These are phyloP conservation scores for Heliothis peltigera DNA, from an alignment of 2,888 invertebrate species.

Conservation along the genomic window DNA sequence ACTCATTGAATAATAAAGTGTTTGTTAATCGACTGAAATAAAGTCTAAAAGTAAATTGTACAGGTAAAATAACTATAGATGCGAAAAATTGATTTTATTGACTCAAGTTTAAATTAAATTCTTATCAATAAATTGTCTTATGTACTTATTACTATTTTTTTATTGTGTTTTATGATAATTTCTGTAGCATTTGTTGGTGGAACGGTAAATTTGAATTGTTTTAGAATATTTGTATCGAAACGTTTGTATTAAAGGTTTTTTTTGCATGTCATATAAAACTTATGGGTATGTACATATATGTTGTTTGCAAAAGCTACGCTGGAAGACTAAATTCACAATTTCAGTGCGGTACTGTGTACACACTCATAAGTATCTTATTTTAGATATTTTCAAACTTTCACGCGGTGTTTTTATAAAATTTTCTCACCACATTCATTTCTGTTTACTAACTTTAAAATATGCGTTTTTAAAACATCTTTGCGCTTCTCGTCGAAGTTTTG, in stretches of 20 bases:
- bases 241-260: background rate
- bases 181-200: conserved; percentile 16
- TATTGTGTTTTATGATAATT: conserved; percentile 50
- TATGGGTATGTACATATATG: background rate
- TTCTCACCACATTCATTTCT: conserved; percentile 36
- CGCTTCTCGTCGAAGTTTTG: conserved; percentile 45
- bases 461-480: conserved; percentile 38
- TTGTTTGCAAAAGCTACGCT: background rate
- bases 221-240: conserved; percentile 9
- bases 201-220: conserved; percentile 32
- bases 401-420: conserved; percentile 26
- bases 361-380: conserved; percentile 22
- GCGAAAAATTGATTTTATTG: conserved; percentile 35
- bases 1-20: background rate
- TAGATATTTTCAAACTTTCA: conserved; percentile 21
- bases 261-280: background rate
- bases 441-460: conserved; percentile 54
- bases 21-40: background rate
- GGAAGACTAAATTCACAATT: background rate
- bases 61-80: too few species aligned
- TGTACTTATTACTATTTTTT: too few species aligned
- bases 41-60: background rate
- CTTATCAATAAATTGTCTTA: conserved; percentile 67
- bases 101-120: conserved; percentile 64
- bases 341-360: conserved; percentile 6